Percentiles rank a stretch among this genome's conserved stretches.
These are phyloP conservation scores for Ondatra zibethicus DNA, from an alignment of 2,113 vertebrate genomes.

Conservation along the genomic window DNA sequence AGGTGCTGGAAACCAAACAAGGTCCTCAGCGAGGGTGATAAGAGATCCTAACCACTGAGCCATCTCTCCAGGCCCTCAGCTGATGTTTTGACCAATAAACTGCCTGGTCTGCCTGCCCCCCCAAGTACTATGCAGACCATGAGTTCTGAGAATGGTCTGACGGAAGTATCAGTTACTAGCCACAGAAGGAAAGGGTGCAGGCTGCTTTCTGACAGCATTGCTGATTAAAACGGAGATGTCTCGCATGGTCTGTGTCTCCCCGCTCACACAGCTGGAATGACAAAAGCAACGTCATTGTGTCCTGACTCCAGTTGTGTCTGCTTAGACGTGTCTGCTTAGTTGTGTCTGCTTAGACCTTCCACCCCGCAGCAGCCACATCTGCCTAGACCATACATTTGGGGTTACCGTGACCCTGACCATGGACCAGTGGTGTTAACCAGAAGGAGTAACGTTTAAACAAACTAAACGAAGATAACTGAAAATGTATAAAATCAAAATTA, in stretches of 20 bases:
- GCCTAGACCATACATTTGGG: not conserved
- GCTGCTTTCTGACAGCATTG: not conserved
- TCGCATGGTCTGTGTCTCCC: not conserved
- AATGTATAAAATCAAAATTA: not conserved
- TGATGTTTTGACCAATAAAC: not conserved
- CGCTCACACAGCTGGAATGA: not conserved
- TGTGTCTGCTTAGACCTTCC: not conserved
- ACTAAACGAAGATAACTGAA: not conserved
- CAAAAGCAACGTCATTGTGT: not conserved
- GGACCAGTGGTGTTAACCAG: not conserved
- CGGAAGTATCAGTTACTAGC: not conserved
- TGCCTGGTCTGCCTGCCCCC: accelerated
- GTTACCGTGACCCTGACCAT: not conserved
- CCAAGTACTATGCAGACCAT: not conserved
- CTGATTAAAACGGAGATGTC: not conserved
- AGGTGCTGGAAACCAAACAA: not conserved
- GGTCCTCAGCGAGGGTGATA: not conserved
- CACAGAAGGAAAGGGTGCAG: not conserved
- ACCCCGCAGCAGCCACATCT: not conserved
- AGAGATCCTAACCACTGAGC: not conserved
- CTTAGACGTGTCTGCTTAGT: not conserved
- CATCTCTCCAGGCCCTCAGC: not conserved
- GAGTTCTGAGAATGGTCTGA: not conserved
- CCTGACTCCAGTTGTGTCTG: not conserved
- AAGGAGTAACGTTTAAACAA: not conserved